A percentile compares a stretch with the other conserved stretches of the same genome.
These are phyloP conservation scores for Fopius arisanus DNA, from an alignment of 1,140 invertebrate genomes.

Conservation along the genomic window DNA sequence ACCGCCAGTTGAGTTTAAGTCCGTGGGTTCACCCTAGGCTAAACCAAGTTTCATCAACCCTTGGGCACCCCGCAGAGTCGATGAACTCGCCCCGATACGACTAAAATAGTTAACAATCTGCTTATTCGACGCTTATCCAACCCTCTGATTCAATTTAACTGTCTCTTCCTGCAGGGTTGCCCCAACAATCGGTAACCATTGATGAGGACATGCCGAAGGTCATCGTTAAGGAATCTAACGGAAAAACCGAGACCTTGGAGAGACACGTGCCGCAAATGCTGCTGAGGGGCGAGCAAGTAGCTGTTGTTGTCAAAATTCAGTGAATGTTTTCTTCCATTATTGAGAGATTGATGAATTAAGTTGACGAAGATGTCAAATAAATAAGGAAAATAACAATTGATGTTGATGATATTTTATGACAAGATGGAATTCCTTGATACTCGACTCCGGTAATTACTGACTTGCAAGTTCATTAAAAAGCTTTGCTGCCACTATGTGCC, in stretches of 20 bases:
- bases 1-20: conserved; percentile 20
- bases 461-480: no score
- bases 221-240: conserved; percentile 66
- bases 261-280: conserved; percentile 82
- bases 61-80: conserved; percentile 15
- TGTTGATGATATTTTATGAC: no score
- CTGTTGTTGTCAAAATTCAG: conserved; percentile 66
- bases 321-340: conserved; percentile 19
- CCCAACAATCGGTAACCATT: conserved; percentile 16
- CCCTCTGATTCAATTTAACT: background rate
- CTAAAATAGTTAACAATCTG: background rate
- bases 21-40: background rate
- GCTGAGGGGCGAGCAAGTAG: conserved; percentile 87
- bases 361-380: background rate
- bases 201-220: conserved; percentile 59
- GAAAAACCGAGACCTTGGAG: conserved; percentile 73
- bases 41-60: background rate
- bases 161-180: conserved; percentile 34
- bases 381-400: no score
- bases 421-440: no score
- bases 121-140: background rate
- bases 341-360: background rate
- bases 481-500: no score
- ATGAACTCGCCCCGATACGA: background rate
- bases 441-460: no score